Conservation (phyloP, 2,888 invertebrate species). For the Protula sp. region DNA sequence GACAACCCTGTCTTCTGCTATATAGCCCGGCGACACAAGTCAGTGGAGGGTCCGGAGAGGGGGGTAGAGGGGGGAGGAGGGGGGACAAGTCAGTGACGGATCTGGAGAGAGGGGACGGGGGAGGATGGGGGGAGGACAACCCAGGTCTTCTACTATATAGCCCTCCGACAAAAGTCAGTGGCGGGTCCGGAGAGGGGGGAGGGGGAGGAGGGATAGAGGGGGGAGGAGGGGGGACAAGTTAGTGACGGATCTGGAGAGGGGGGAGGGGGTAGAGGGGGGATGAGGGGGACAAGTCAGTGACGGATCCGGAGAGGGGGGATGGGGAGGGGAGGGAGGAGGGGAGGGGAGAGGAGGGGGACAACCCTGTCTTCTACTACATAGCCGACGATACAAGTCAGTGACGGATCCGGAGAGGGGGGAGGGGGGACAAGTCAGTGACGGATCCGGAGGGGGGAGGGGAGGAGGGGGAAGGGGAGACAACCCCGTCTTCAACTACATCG, state of each 20-base stretch:
- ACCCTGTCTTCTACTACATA: too few relatives aligned
- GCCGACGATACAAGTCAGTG: too few relatives aligned
- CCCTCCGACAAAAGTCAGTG: constrained; percentile 86
- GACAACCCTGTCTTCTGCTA: constrained; percentile 96
- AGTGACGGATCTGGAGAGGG: background rate
- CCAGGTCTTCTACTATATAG: constrained; percentile 96
- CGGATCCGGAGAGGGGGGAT: too few relatives aligned
- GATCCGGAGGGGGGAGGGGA: too few relatives aligned
- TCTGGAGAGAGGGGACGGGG: constrained; percentile 57
- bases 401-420: too few relatives aligned
- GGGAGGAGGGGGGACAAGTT: too few relatives aligned
- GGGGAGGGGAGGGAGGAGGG: too few relatives aligned
- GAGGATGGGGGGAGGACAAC: constrained; percentile 84
- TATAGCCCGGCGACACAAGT: constrained; percentile 94
- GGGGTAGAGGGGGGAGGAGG: constrained; percentile 73
- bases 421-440: too few relatives aligned
- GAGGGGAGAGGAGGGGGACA: too few relatives aligned
- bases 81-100: constrained; percentile 86
- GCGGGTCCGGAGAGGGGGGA: background rate
- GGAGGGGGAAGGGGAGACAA: too few relatives aligned
- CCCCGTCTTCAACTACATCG: constrained; percentile 96
- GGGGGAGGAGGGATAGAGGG: too few relatives aligned
- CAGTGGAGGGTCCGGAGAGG: constrained; percentile 51
- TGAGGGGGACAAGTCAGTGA: background rate
- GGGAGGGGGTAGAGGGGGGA: too few relatives aligned